Conservation (phyloP, 64 coral and sea anemone species). For the Actinia tenebrosa region DNA sequence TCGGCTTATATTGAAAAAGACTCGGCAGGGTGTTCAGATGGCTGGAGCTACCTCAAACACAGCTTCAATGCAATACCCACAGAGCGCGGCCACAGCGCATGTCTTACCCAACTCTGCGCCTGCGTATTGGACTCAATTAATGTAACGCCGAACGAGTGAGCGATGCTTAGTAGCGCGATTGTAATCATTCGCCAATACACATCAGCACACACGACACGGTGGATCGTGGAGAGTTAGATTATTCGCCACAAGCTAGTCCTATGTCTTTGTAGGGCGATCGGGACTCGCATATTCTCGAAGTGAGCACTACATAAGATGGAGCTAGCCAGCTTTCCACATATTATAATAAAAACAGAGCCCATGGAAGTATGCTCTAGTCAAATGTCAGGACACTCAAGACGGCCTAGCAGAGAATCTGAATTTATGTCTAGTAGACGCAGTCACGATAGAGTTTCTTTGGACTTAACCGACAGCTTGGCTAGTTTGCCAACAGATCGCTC, state of each 20-base stretch:
- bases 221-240: neutral
- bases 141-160: constrained; percentile 7
- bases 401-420: neutral
- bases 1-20: constrained; percentile 32
- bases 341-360: constrained; percentile 13
- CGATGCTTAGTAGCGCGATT: neutral
- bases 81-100: neutral
- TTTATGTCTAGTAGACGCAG: neutral
- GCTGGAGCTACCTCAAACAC: constrained; percentile 5
- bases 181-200: constrained; percentile 8
- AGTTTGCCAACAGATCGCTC: neutral
- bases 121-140: neutral
- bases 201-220: neutral
- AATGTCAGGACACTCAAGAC: neutral
- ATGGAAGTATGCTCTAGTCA: neutral
- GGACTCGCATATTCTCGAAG: neutral
- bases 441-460: neutral
- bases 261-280: neutral
- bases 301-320: constrained; percentile 9
- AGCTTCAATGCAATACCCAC: constrained; percentile 25
- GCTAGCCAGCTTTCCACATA: neutral
- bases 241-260: neutral
- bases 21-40: constrained; percentile 27
- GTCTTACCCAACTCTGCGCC: neutral
- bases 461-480: neutral